Percentiles rank a stretch among this genome's conserved stretches.
Evolutionary conservation across 2,113 vertebrate genomes (phyloP).

Genomic region (Xiphophorus maculatus): DNA sequence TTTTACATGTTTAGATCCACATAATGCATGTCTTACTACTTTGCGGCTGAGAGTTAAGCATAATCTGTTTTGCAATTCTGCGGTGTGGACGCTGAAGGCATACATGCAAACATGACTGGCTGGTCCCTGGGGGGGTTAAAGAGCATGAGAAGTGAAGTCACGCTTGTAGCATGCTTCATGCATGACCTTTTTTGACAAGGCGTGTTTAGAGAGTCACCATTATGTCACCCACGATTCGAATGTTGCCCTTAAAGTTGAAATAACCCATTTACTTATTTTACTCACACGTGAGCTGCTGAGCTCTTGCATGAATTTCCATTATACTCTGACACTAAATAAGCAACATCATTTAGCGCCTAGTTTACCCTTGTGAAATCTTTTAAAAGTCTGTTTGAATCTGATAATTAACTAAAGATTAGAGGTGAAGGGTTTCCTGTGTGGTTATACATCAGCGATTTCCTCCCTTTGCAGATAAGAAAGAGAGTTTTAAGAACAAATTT

Average conservation of each 20-base stretch:
- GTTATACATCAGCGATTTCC: slow-evolving; percentile 29
- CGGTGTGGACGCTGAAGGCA: not conserved
- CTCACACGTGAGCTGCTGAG: slow-evolving; percentile 29
- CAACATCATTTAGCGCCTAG: slow-evolving; percentile 10
- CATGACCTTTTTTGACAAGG: not conserved
- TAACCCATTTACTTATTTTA: slow-evolving; percentile 28
- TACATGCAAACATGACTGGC: slow-evolving; percentile 7
- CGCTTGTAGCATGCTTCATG: not conserved
- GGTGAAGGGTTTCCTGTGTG: not conserved
- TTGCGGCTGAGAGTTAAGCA: slow-evolving; percentile 5
- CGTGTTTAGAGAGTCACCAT: not conserved
- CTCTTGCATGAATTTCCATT: slow-evolving; percentile 21
- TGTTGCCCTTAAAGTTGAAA: not conserved
- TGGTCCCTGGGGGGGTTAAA: slow-evolving; percentile 6
- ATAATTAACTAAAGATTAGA: not conserved
- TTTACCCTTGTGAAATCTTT: slow-evolving; percentile 27
- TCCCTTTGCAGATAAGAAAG: slow-evolving; percentile 13
- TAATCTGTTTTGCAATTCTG: slow-evolving; percentile 10
- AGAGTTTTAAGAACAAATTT: slow-evolving; percentile 29
- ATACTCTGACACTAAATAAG: slow-evolving; percentile 34
- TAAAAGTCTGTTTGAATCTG: not conserved
- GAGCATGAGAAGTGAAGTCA: slow-evolving; percentile 13
- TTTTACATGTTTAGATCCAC: slow-evolving; percentile 7
- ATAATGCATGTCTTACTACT: slow-evolving; percentile 4
- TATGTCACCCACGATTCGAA: not conserved